Evolutionary conservation across 2,888 invertebrate species (phyloP).

Genomic region (Gerosis bhagava): DNA sequence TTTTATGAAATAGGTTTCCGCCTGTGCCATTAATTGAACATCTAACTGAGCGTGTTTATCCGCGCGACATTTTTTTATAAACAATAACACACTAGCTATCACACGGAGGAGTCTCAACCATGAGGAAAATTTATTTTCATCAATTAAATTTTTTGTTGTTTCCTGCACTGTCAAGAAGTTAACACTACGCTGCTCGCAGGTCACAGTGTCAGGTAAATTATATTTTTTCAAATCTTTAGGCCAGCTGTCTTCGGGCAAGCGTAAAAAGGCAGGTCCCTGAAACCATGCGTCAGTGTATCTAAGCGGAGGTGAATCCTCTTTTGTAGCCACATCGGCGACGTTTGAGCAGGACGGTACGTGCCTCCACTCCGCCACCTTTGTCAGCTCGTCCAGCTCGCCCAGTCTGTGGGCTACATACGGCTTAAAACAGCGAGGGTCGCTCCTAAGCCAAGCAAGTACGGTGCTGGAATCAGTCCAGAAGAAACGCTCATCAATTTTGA

Average conservation of each 20-base stretch:
- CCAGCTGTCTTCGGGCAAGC: constrained; percentile 3
- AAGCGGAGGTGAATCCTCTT: constrained; percentile 6
- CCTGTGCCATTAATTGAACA: background rate
- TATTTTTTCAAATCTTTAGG: constrained; percentile 1
- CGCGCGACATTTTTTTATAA: constrained; percentile 13
- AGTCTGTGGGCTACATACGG: constrained; percentile 19
- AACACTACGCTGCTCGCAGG: constrained; percentile 1
- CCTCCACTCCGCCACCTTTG: constrained; percentile 13
- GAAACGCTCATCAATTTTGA: constrained; percentile 5
- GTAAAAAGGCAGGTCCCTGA: constrained; percentile 14
- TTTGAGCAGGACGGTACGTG: constrained; percentile 13
- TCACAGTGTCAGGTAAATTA: background rate
- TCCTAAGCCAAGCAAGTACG: constrained; percentile 14
- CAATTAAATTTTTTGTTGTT: background rate
- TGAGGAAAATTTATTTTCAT: constrained; percentile 8
- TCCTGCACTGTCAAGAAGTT: background rate
- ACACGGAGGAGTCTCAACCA: constrained; percentile 4
- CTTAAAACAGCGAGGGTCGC: constrained; percentile 17
- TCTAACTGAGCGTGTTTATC: background rate
- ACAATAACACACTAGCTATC: constrained; percentile 3
- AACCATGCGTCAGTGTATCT: constrained; percentile 14
- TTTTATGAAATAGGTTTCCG: background rate
- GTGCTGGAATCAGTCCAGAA: constrained; percentile 22
- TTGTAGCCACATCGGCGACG: constrained; percentile 16
- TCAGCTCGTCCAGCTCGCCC: constrained; percentile 20